Evolutionary conservation across 2,113 vertebrate species (phyloP).

Genomic region (Dissostichus mawsoni): DNA sequence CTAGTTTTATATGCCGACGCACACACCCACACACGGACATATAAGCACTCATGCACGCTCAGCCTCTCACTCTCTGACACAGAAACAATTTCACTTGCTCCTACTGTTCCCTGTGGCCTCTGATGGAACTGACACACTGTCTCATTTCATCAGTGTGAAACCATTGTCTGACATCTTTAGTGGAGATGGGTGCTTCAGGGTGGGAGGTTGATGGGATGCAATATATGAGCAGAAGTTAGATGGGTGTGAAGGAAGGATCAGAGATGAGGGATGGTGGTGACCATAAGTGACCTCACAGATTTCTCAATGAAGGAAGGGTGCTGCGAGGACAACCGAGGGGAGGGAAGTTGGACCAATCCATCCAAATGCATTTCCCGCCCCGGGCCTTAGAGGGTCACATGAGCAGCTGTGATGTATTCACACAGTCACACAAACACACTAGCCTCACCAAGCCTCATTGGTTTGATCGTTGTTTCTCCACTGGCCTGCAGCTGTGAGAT

Average conservation of each 20-base stretch:
- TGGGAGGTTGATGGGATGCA: constrained; percentile 49
- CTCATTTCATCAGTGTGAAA: constrained; percentile 69
- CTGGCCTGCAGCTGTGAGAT: constrained; percentile 63
- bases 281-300: constrained; percentile 60
- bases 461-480: constrained; percentile 53
- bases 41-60: neutral
- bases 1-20: constrained; percentile 33
- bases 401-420: constrained; percentile 41
- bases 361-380: constrained; percentile 16
- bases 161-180: constrained; percentile 66
- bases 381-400: constrained; percentile 45
- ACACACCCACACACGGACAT: neutral
- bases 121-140: constrained; percentile 71
- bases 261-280: constrained; percentile 32
- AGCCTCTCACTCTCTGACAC: constrained; percentile 19
- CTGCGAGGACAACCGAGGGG: constrained; percentile 35
- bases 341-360: constrained; percentile 39
- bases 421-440: constrained; percentile 16
- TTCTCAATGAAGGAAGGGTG: constrained; percentile 56
- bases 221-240: constrained; percentile 55
- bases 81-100: constrained; percentile 59
- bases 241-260: neutral
- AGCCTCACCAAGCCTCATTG: constrained; percentile 43
- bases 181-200: constrained; percentile 53
- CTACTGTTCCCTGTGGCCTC: constrained; percentile 67